These are phyloP conservation scores for Stomatorhinus walkeri DNA, from an alignment of 2,797 vertebrate genomes.

Conservation along the genomic window DNA sequence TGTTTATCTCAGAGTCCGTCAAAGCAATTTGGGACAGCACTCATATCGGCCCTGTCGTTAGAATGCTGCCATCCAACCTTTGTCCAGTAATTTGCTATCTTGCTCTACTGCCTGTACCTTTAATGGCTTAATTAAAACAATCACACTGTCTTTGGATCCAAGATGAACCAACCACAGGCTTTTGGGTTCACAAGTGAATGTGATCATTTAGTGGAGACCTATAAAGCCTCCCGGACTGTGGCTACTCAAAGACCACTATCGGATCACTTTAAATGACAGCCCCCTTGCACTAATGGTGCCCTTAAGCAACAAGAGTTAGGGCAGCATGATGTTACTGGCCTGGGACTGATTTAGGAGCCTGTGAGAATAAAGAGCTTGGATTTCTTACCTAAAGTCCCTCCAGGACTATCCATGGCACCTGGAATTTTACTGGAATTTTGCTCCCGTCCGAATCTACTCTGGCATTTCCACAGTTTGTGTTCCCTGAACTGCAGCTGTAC, in stretches of 20 bases:
- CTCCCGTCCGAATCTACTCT: constrained; percentile 56
- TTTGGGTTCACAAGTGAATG: constrained; percentile 27
- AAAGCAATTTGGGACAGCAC: constrained; percentile 35
- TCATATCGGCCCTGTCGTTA: constrained; percentile 46
- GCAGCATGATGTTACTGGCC: constrained; percentile 64
- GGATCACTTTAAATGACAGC: constrained; percentile 43
- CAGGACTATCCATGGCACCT: constrained; percentile 74
- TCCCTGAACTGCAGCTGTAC: constrained; percentile 43
- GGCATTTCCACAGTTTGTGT: constrained; percentile 52
- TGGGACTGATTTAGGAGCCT: constrained; percentile 76
- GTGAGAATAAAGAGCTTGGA: constrained; percentile 77
- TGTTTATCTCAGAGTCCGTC: constrained; percentile 62
- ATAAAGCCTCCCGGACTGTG: constrained; percentile 56
- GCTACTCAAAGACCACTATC: constrained; percentile 26
- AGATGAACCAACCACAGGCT: constrained; percentile 29
- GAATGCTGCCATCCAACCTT: constrained; percentile 43
- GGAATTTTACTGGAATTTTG: constrained; percentile 67
- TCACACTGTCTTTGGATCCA: not conserved
- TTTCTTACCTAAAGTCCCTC: constrained; percentile 75
- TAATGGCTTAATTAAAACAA: constrained; percentile 42
- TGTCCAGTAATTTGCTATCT: constrained; percentile 24
- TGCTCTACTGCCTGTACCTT: constrained; percentile 34
- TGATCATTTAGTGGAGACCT: constrained; percentile 58
- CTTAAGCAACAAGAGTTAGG: constrained; percentile 65
- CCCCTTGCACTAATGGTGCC: constrained; percentile 57